Evolutionary conservation across 2,113 vertebrate species (phyloP).

Genomic region (Phyllostomus discolor): DNA sequence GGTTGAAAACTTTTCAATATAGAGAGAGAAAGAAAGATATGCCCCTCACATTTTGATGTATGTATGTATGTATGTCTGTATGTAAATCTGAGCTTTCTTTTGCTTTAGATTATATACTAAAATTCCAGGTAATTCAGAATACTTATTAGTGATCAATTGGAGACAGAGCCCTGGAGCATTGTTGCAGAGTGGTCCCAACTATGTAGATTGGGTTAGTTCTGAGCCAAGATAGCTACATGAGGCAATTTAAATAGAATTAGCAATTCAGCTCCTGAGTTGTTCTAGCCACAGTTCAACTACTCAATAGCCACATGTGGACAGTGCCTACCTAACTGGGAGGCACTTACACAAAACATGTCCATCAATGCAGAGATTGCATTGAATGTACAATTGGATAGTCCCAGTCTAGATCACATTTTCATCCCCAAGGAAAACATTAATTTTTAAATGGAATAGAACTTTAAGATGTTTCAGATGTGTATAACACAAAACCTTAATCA

Average conservation of each 20-base stretch:
- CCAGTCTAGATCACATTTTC: not conserved
- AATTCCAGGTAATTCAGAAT: slow-evolving; percentile 20
- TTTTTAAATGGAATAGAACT: not conserved
- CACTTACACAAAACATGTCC: not conserved
- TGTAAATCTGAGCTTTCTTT: not conserved
- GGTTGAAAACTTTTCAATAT: not conserved
- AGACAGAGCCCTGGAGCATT: not conserved
- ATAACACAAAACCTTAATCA: not conserved
- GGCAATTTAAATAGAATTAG: not conserved
- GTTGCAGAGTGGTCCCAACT: not conserved
- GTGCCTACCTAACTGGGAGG: not conserved
- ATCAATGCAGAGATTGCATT: not conserved
- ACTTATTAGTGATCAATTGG: not conserved
- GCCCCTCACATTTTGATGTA: not conserved
- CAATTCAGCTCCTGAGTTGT: not conserved
- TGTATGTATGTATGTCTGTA: not conserved
- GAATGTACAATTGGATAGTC: not conserved
- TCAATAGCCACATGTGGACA: not conserved
- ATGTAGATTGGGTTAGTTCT: not conserved
- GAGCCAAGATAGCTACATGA: not conserved
- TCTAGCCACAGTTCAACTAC: not conserved
- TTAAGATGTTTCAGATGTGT: not conserved
- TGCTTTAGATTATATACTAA: not conserved
- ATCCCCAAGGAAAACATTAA: not conserved
- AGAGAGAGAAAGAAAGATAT: not conserved